A percentile compares a stretch with the other conserved stretches of the same genome.
Evolutionary conservation across 2,888 invertebrate genomes (phyloP).

Genomic region (Leptarthrus brevirostris): DNA sequence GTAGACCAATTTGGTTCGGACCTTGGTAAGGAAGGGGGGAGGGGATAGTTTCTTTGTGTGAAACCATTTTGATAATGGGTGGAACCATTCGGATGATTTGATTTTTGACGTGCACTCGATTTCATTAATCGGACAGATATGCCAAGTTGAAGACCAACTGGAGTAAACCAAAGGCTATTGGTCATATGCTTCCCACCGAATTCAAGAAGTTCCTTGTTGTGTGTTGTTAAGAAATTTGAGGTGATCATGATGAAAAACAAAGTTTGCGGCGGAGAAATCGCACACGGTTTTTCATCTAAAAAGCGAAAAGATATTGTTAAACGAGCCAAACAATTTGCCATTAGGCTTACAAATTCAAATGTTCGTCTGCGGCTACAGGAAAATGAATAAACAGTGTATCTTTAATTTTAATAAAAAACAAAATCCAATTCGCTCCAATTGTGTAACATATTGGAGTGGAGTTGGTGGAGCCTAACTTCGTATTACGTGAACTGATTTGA

Average conservation of each 20-base stretch:
- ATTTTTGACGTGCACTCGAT: too few relatives aligned
- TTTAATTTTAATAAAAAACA: conserved; percentile 33
- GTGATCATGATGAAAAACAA: conserved; percentile 99
- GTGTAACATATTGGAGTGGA: too few relatives aligned
- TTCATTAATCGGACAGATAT: conserved; percentile 98
- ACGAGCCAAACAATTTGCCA: conserved; percentile 94
- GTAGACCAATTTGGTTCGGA: too few relatives aligned
- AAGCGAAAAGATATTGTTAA: conserved; percentile 97
- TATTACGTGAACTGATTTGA: too few relatives aligned
- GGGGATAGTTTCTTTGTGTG: too few relatives aligned
- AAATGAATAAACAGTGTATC: conserved; percentile 83
- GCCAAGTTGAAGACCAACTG: conserved; percentile 96
- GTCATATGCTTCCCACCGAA: conserved; percentile 97
- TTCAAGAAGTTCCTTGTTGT: conserved; percentile 95
- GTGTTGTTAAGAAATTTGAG: conserved; percentile 94
- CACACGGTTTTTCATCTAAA: conserved; percentile 97
- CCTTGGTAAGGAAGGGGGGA: too few relatives aligned
- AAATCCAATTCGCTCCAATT: too few relatives aligned
- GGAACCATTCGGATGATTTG: too few relatives aligned
- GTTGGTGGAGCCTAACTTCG: too few relatives aligned
- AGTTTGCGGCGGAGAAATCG: conserved; percentile 97
- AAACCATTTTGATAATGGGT: too few relatives aligned
- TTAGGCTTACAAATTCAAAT: conserved; percentile 95
- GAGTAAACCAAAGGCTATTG: conserved; percentile 99
- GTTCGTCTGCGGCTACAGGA: conserved; percentile 98